phyloP scores from a whole-genome alignment of 2,888 invertebrate species.

The Meta bourneti region DNA sequence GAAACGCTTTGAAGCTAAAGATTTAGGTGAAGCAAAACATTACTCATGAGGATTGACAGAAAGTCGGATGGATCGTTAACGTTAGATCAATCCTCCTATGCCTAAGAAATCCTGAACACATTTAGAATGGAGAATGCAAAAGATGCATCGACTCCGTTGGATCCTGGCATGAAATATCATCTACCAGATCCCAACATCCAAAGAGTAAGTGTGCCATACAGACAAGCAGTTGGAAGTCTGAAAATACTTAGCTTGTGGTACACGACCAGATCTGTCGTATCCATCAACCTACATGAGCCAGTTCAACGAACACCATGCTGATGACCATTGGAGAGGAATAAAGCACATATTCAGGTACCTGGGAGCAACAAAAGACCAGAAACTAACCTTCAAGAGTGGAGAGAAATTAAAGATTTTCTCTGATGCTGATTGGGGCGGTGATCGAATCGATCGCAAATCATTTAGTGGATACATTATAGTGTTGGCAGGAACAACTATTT shows the following conservation, averaged over 20 bases:
- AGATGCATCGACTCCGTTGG: constrained; percentile 20
- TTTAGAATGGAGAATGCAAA: constrained; percentile 30
- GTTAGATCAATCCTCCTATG: no score
- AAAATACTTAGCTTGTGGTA: constrained; percentile 41
- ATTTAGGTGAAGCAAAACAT: constrained; percentile 24
- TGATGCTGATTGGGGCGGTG: constrained; percentile 79
- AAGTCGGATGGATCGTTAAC: neutral
- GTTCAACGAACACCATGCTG: no score
- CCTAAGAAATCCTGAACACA: no score
- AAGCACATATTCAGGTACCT: constrained; percentile 60
- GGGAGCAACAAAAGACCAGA: constrained; percentile 22
- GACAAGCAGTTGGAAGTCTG: constrained; percentile 46
- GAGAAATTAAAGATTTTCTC: constrained; percentile 77
- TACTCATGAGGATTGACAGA: constrained; percentile 43
- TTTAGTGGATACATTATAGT: constrained; percentile 74
- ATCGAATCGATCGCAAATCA: constrained; percentile 79
- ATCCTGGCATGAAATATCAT: constrained; percentile 5
- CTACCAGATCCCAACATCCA: constrained; percentile 5
- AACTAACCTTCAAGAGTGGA: constrained; percentile 44
- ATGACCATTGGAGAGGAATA: no score
- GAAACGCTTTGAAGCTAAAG: constrained; percentile 26
- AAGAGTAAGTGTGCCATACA: constrained; percentile 8
- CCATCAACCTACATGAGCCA: constrained; percentile 36
- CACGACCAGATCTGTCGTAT: constrained; percentile 44
- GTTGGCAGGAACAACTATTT: constrained; percentile 45